Evolutionary conservation across 2,888 invertebrate species (phyloP).

Genomic region (Spialia ferax): DNA sequence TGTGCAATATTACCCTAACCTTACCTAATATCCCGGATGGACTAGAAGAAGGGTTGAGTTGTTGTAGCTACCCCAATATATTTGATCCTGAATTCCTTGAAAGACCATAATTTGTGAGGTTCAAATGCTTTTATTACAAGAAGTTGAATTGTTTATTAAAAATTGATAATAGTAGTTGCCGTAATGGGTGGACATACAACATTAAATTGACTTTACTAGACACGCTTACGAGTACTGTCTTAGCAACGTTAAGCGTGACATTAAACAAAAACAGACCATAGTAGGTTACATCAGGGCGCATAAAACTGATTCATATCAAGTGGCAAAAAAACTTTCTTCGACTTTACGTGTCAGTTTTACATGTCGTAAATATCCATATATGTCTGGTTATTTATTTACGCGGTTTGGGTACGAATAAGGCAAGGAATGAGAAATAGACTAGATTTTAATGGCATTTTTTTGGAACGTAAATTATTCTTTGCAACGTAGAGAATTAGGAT

Average conservation of each 20-base stretch:
- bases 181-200: no score
- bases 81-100: no score
- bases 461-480: background rate
- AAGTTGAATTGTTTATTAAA: no score
- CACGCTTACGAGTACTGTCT: background rate
- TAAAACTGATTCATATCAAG: constrained; percentile 34
- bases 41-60: no score
- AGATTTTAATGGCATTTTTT: background rate
- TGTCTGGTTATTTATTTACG: constrained; percentile 20
- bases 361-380: constrained; percentile 33
- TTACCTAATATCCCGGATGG: no score
- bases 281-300: constrained; percentile 26
- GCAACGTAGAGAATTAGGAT: no score
- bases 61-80: no score
- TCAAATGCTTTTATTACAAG: no score
- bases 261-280: constrained; percentile 21
- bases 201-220: background rate
- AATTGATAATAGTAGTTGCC: no score
- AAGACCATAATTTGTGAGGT: no score
- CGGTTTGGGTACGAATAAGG: constrained; percentile 5
- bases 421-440: background rate
- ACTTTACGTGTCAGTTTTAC: constrained; percentile 21
- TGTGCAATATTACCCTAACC: no score
- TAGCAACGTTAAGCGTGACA: background rate
- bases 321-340: constrained; percentile 35